Base-by-base conservation (phyloP, 2,888 invertebrate species). In the Pyralis farinalis region DNA sequence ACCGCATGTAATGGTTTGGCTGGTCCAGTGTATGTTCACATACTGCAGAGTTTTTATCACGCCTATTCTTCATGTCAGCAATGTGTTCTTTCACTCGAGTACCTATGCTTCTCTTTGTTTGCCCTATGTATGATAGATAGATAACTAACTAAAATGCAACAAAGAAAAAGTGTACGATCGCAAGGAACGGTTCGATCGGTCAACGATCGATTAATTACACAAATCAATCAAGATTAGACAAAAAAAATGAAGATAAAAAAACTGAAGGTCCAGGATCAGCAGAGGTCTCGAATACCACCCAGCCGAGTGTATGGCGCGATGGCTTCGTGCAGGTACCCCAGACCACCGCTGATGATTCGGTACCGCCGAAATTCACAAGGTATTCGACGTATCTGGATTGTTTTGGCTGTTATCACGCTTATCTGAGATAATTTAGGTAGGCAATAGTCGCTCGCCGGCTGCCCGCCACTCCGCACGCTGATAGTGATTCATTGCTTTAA, bases 241-340 rank as follows among this genome's bases (percentile, higher is more conserved):
- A 52, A 63, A 71, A 72, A 73, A 74, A 68, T 55, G 47, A 70
- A 88, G 89, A 90, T 90, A 90, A 89, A 89, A 89, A 85, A 65
- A 46, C 42, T 58, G 38, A 34, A 33, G 32, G 46, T 60, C 68
- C 80, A 84, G 84, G 87, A 88, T 89, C 89, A 90, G 89, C 88
- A 89, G 88, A 86, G 86, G 89, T 89, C 89, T 90, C 89, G 89
- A 90, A 90, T 90, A 89, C 89, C 89, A 73, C 55, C 67, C 77
- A 75, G 73, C 82, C 79, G 67, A 56, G 73, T 56, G 65, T 63
- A 65, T 58, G 68, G 70, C 61, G 49, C 58, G 43, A 58, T 62
- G 76, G 70, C 79, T 67, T 65, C 57, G 49, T 34, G 51, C 53
- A 67, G 87, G 86, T 82, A 87, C 87, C 85, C 89, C 82, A 85